Evolutionary conservation across 92 coral and sea anemone genomes (phyloP), one percentile per base, ranked within the genome.

Genomic region (Muricea muricata): DNA sequence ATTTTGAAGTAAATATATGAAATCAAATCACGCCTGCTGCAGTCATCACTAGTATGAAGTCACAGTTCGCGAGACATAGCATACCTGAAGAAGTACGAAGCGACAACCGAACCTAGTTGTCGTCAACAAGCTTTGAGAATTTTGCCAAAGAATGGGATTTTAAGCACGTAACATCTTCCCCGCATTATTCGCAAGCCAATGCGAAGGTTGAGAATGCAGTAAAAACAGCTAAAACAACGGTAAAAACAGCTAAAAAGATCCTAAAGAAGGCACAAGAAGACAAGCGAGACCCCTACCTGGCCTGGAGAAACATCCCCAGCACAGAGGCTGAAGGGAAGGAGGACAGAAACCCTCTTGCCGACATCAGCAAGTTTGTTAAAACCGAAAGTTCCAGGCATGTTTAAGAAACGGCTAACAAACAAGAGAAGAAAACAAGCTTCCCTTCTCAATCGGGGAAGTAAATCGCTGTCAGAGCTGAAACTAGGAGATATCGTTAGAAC

Each of bases 381-480:
- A 40, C 88, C 88, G 80, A 63, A 84, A 50, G 47, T 60, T 55
- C 75, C 68, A 68, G 39, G 82, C 28, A 55, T 70, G 25, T 75
- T 72, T 34, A 56, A 50, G 50, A 54, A 89, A 31, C 75, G 61
- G 55, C 34, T 78, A 78, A 84, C 86, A 41, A 71, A 85, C 81
- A 89, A 79, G 69, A 84, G 83, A 73, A 84, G 52, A 42, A 88
- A 89, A 78, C 86, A 84, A 85, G 83, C 89, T 71, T 61, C 73
- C 72, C 85, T 79, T 86, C 35, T 75, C 41, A 85, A 89, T 80
- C 86, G 67, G 73, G 89, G 86, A 55, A 88, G 89, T 85, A 89
- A 79, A 72, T 73, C 29, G 66, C 81, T 84, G 20, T 63, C 86
- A 71, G 86, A 85, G 80, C 83, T 89, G 67, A 89, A 89, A 65